Conservation (phyloP, 1,140 invertebrate genomes). For the Drosophila simulans region DNA sequence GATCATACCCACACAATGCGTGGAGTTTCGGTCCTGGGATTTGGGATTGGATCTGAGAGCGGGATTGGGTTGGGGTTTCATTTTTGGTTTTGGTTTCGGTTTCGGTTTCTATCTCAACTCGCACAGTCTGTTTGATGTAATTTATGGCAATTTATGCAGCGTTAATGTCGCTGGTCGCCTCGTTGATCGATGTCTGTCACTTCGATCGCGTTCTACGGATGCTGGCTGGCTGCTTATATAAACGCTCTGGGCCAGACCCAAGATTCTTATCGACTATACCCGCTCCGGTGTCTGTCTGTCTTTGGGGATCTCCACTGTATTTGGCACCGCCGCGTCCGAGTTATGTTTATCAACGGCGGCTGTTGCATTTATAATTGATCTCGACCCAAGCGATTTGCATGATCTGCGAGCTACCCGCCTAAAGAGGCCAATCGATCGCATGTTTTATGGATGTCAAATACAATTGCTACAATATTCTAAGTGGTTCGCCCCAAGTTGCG, state of each 20-base stretch:
- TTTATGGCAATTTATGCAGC: constrained; percentile 84
- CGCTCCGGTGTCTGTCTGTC: constrained; percentile 30
- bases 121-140: constrained; percentile 55
- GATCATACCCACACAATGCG: constrained; percentile 64
- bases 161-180: constrained; percentile 78
- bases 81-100: constrained; percentile 15
- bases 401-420: constrained; percentile 65
- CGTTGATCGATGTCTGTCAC: constrained; percentile 80
- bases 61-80: constrained; percentile 5
- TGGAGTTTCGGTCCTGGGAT: constrained; percentile 26
- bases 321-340: constrained; percentile 69
- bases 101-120: constrained; percentile 23
- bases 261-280: constrained; percentile 65
- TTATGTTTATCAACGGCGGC: constrained; percentile 65
- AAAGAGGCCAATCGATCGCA: constrained; percentile 80
- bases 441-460: constrained; percentile 81
- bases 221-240: constrained; percentile 78
- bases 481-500: constrained; percentile 57
- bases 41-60: not conserved
- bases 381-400: constrained; percentile 64
- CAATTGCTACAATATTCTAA: constrained; percentile 79
- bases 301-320: constrained; percentile 58
- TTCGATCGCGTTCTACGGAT: constrained; percentile 67
- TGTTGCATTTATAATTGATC: constrained; percentile 80
- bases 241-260: constrained; percentile 52